Base-by-base conservation (phyloP, 2,113 vertebrate species). In the Corythornis vintsioides region DNA sequence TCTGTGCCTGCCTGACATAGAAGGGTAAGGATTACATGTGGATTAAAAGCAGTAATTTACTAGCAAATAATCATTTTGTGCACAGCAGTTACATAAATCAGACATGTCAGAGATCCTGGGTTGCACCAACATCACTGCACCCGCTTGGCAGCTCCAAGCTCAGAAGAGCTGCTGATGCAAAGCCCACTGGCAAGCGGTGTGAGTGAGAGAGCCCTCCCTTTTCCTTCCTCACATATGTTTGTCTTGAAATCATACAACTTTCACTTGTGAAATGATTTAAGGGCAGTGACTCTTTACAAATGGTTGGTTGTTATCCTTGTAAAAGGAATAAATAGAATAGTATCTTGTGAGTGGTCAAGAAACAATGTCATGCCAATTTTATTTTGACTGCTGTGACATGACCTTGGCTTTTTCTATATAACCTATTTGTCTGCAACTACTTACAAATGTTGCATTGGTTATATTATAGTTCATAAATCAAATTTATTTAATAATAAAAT, bases 1-100 rank as follows among this genome's bases (percentile, higher is more conserved):
- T n/a, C 55, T 76, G 38, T 52, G 55, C 63, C 77, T 84, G 9
- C 83, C 43, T 88, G 92, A 72, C 86, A 93, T 52, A 55, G 81
- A 10, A 91, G 59, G 14, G 47, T 52, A 70, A 88, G 81, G 95
- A 95, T 96, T 96, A 96, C 71, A 73, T 0, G 1, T 67, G 84
- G 95, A 96, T 94, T 93, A 92, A 90, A 81, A 89, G 29, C 81
- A 87, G 81, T 38, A 73, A 89, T 94, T 95, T 91, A 43, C 81
- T 87, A 79, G 63, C 4, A 11, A 93, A 87, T 64, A 85, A 92
- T 73, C 38, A 77, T 71, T 70, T 73, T 73, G 57, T 57, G 31
- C 1, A 21, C 47, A 87, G 82, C 3, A 11, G 74, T 96, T 95
- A 93, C 82, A 77, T 89, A 87, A 88, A 52, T 14, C 28, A 6